Conservation (phyloP, 2,888 invertebrate species). For the Girardia tigrina region DNA sequence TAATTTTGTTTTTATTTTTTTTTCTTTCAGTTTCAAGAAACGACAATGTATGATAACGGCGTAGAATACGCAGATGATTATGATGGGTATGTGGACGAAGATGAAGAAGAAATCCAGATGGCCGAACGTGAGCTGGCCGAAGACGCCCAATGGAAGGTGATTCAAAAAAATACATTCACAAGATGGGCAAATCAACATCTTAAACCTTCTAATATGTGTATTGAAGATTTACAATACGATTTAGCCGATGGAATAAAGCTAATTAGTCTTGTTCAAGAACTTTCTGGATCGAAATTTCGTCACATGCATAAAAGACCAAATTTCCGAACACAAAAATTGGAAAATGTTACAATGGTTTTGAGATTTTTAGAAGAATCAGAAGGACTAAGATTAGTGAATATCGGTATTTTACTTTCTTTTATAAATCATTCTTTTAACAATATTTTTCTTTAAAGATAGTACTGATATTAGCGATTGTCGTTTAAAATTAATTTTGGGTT, state of each 20-base stretch:
- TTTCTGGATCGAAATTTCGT: conserved; percentile 66
- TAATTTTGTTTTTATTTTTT: too few species aligned
- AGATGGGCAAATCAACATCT: conserved; percentile 82
- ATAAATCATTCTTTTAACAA: neutral
- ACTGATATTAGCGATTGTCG: conserved; percentile 77
- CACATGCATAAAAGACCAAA: conserved; percentile 70
- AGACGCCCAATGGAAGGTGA: conserved; percentile 80
- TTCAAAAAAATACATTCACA: conserved; percentile 82
- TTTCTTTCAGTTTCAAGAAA: neutral
- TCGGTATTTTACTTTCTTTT: conserved; percentile 60
- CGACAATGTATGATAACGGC: conserved; percentile 17
- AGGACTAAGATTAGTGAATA: conserved; percentile 75
- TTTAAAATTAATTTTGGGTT: conserved; percentile 72
- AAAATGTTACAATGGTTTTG: conserved; percentile 75
- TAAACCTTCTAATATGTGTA: conserved; percentile 64
- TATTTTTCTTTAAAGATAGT: conserved; percentile 57
- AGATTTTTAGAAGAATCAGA: conserved; percentile 70
- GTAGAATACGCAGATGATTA: conserved; percentile 36
- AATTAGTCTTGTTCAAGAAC: conserved; percentile 58
- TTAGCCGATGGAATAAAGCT: conserved; percentile 67
- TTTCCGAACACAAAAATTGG: conserved; percentile 75
- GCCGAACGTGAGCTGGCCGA: conserved; percentile 67
- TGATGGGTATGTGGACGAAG: conserved; percentile 41
- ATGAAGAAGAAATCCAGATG: conserved; percentile 37
- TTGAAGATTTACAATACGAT: conserved; percentile 68